phyloP scores from a whole-genome alignment of 1,140 invertebrate species.

The Brachionus plicatilis region DNA sequence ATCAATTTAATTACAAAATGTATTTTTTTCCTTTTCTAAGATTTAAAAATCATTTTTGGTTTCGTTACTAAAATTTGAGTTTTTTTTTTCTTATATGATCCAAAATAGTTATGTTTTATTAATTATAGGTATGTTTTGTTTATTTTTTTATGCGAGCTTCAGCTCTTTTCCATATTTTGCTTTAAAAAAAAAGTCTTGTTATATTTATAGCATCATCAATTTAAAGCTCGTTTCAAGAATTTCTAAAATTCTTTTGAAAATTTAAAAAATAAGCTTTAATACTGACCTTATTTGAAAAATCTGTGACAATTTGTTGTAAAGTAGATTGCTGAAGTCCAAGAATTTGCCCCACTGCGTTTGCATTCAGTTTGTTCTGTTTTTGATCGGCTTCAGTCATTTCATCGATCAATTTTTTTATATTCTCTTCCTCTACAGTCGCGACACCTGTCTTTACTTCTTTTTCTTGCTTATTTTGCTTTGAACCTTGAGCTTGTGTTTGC shows the following conservation, averaged over 20 bases:
- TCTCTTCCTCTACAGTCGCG: background rate
- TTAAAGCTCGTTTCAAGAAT: background rate
- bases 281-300: constrained; percentile 52
- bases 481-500: constrained; percentile 41
- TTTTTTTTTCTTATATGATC: no score
- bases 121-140: no score
- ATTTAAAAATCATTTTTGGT: no score
- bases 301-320: constrained; percentile 55
- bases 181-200: no score
- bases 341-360: constrained; percentile 55
- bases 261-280: constrained; percentile 43
- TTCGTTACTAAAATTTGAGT: no score
- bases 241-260: constrained; percentile 34
- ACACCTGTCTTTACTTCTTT: constrained; percentile 29
- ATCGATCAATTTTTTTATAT: constrained; percentile 9
- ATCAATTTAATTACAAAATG: no score
- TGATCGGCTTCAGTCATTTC: background rate
- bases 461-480: constrained; percentile 47
- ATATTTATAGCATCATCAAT: no score
- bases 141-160: no score
- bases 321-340: constrained; percentile 55
- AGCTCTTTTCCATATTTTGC: no score
- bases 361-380: constrained; percentile 52
- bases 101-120: no score
- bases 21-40: no score